Evolutionary conservation across 2,888 invertebrate genomes (phyloP), one percentile per base, ranked within the genome.

Genomic region (Hemithea aestivaria): DNA sequence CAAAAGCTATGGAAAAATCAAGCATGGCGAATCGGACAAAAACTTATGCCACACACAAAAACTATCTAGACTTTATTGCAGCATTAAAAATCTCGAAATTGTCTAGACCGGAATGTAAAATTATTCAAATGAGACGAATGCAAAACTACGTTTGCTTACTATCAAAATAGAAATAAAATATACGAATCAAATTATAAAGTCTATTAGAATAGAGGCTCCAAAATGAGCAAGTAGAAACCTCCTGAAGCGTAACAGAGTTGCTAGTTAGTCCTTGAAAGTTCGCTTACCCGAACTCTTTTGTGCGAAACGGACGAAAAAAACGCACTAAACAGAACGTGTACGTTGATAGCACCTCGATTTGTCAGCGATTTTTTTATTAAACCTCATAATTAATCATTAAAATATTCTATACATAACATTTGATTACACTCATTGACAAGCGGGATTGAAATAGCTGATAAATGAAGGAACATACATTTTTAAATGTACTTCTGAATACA

Each of bases 211-310:
- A 35, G 34, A 46, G 35, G 36, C 38, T 51, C 24, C 40, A 43
- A 51, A 58, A 55, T 54, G 61, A 64, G 48, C 50, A 49, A 52
- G 52, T 51, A 22, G 53, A 53, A 61, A 58, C 45, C 61, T 66
- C 72, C 79, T 80, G 81, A 81, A 82, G 82, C 74, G 72, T 62
- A 74, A 71, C 76, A 51, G 45, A 48, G 44, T 33, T 31, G 68
- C 75, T 68, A 48, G 44, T 33, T 31, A 69, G 76, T 68, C 82
- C 82, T 84, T 83, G 83, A 78, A 62, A 66, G 84, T 82, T 83
- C 81, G 71, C 60, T 65, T 62, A 83, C 82, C 82, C 64, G 58
- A 62, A 61, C 56, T 53, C 73, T 72, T 74, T 80, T 77, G 74
- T 78, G 62, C 56, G 59, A 62, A 73, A 68, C 51, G 37, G 51